These are phyloP conservation scores for Epinephelus cyanopodus DNA, from an alignment of 2,113 vertebrate species.

Conservation along the genomic window DNA sequence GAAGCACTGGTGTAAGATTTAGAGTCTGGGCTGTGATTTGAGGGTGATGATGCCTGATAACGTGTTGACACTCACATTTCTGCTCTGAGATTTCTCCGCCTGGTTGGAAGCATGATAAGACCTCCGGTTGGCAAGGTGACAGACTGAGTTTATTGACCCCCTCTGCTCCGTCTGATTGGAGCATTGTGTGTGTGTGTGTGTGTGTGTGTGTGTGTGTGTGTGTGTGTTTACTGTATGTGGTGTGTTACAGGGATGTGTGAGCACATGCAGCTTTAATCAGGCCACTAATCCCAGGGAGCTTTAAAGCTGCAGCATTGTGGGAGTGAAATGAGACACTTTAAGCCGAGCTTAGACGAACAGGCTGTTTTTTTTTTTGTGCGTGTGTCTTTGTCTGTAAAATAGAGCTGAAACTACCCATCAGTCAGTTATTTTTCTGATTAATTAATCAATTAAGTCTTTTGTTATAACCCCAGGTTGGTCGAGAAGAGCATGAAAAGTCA, in stretches of 20 bases:
- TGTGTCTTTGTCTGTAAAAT: background rate
- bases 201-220: conserved; percentile 34
- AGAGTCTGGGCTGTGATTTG: conserved; percentile 36
- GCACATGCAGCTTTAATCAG: conserved; percentile 66
- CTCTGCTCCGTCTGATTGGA: conserved; percentile 55
- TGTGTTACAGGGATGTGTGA: conserved; percentile 41
- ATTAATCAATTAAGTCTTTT: background rate
- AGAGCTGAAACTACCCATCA: background rate
- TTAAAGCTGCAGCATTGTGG: conserved; percentile 44
- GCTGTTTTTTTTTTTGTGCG: conserved; percentile 1
- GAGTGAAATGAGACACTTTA: conserved; percentile 62
- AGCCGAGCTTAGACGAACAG: conserved; percentile 43
- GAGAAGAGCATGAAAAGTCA: too few species aligned
- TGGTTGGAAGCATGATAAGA: conserved; percentile 54
- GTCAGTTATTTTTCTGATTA: background rate
- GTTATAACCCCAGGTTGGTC: background rate
- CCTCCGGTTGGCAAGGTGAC: conserved; percentile 63
- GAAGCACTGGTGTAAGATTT: background rate
- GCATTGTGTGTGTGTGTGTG: conserved; percentile 19
- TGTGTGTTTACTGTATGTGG: conserved; percentile 47
- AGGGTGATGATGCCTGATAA: conserved; percentile 62
- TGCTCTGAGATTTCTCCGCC: conserved; percentile 46
- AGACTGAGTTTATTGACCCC: conserved; percentile 67
- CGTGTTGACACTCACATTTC: conserved; percentile 69
- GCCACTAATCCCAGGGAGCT: conserved; percentile 60